A percentile compares a stretch with the other conserved stretches of the same genome.
These are phyloP conservation scores for Uropetala carovei DNA, from an alignment of 2,888 invertebrate genomes.

Conservation along the genomic window DNA sequence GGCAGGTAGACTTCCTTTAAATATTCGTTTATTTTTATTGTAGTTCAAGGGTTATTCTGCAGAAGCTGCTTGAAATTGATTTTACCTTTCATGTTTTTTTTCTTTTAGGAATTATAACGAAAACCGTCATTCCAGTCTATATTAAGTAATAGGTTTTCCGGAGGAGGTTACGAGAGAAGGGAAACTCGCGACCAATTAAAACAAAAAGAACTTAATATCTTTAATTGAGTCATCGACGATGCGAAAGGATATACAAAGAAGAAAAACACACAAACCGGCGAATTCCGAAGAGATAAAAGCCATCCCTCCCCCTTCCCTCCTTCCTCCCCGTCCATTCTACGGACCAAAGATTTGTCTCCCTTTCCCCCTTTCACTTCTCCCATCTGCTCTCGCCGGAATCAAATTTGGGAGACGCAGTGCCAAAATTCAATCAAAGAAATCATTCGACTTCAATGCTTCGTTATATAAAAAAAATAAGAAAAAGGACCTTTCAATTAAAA, in stretches of 20 bases:
- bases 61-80: neutral
- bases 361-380: neutral
- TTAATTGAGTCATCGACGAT: neutral
- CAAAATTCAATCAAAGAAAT: slow-evolving; percentile 50
- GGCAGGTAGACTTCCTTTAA: too few species aligned
- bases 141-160: neutral
- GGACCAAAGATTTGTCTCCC: neutral
- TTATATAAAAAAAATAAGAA: neutral
- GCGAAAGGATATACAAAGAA: neutral
- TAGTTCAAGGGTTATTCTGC: neutral
- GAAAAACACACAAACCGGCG: neutral
- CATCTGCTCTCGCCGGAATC: neutral
- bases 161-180: neutral
- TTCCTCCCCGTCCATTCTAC: neutral
- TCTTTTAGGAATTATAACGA: neutral
- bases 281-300: neutral
- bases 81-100: neutral
- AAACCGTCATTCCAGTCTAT: neutral
- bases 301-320: neutral
- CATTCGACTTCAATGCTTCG: slow-evolving; percentile 7
- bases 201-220: slow-evolving; percentile 22
- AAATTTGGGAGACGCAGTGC: slow-evolving; percentile 3
- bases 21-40: too few species aligned
- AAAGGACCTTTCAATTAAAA: slow-evolving; percentile 11
- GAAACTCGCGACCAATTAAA: neutral